These are phyloP conservation scores for Actinernus sp. DNA, from an alignment of 92 coral and sea anemone species.

Conservation along the genomic window DNA sequence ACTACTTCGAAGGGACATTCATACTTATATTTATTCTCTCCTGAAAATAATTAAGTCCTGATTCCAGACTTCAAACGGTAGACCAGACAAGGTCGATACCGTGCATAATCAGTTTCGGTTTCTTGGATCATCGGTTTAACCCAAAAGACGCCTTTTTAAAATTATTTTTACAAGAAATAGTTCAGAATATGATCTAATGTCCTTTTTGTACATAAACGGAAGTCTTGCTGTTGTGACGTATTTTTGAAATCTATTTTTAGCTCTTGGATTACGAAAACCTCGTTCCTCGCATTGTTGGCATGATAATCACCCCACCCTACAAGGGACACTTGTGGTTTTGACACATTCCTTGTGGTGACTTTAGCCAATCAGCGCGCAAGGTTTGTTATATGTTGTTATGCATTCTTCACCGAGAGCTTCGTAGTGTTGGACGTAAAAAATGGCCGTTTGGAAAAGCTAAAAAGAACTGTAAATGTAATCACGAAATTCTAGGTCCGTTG, in stretches of 20 bases:
- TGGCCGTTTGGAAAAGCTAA: constrained; percentile 27
- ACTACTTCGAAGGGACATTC: too few relatives aligned
- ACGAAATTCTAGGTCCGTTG: neutral
- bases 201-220: too few relatives aligned
- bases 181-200: too few relatives aligned
- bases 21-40: too few relatives aligned
- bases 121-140: too few relatives aligned
- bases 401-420: constrained; percentile 72
- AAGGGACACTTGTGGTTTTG: constrained; percentile 17
- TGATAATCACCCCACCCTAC: constrained; percentile 43
- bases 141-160: too few relatives aligned
- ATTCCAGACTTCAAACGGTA: too few relatives aligned
- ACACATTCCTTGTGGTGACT: constrained; percentile 38
- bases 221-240: too few relatives aligned
- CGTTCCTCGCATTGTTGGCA: constrained; percentile 2
- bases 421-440: constrained; percentile 46
- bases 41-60: too few relatives aligned
- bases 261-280: neutral
- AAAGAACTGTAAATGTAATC: constrained; percentile 7
- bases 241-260: neutral
- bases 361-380: constrained; percentile 71
- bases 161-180: too few relatives aligned
- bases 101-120: too few relatives aligned
- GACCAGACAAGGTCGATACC: too few relatives aligned
- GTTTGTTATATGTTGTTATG: constrained; percentile 68